Conservation (phyloP, 2,797 vertebrate species). For the Falco cherrug region DNA sequence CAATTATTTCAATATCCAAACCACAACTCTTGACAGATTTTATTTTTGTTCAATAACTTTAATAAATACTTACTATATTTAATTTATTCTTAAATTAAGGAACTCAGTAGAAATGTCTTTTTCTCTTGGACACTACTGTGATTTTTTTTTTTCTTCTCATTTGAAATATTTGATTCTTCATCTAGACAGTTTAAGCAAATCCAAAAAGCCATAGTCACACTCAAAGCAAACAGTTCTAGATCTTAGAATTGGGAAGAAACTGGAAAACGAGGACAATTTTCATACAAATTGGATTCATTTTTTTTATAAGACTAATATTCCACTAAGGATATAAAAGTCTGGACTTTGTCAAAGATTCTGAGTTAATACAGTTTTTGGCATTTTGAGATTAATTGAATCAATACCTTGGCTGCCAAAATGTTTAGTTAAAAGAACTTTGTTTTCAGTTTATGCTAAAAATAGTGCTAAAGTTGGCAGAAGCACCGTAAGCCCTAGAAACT, state of each 20-base stretch:
- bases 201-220: not conserved
- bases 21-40: not conserved
- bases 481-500: not conserved
- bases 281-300: not conserved
- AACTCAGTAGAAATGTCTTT: not conserved
- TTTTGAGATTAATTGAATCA: constrained; percentile 62
- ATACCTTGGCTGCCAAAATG: constrained; percentile 47
- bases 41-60: not conserved
- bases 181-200: not conserved
- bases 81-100: not conserved
- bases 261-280: constrained; percentile 15
- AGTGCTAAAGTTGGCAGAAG: constrained; percentile 53
- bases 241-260: not conserved
- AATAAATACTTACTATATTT: not conserved
- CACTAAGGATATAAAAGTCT: not conserved
- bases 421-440: constrained; percentile 46
- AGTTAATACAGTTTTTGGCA: constrained; percentile 49
- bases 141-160: not conserved
- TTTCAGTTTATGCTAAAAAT: constrained; percentile 50
- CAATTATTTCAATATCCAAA: not conserved
- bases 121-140: not conserved
- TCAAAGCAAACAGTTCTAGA: not conserved
- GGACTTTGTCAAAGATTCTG: constrained; percentile 1
- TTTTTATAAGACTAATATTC: not conserved
- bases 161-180: not conserved